phyloP scores from a whole-genome alignment of 1,140 invertebrate species.

The Hyposmocoma kahamanoa region DNA sequence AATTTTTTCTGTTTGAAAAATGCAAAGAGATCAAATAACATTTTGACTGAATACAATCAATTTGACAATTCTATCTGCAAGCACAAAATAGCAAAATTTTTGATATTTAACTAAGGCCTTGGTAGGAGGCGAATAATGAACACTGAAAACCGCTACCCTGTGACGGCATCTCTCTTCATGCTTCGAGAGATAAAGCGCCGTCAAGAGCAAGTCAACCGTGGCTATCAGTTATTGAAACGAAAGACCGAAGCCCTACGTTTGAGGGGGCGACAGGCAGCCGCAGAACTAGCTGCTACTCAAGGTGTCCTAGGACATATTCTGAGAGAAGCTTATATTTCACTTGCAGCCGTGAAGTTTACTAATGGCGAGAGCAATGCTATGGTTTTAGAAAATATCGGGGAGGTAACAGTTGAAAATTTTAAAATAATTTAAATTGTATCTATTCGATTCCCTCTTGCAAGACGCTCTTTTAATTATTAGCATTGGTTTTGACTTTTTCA shows the following conservation, averaged over 20 bases:
- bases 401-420: no score
- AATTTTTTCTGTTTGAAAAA: no score
- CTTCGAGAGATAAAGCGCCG: constrained; percentile 82
- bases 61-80: not conserved
- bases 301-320: constrained; percentile 98
- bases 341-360: constrained; percentile 98
- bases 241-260: constrained; percentile 99
- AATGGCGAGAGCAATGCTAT: constrained; percentile 98
- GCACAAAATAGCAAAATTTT: not conserved
- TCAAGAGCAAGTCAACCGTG: constrained; percentile 97
- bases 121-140: constrained; percentile 58
- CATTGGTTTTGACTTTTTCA: no score
- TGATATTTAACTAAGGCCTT: no score
- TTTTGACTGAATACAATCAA: not conserved
- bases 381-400: constrained; percentile 97
- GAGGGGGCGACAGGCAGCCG: constrained; percentile 90
- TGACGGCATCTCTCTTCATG: constrained; percentile 60
- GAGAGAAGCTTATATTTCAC: constrained; percentile 98
- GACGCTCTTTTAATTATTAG: no score
- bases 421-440: no score
- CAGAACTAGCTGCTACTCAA: constrained; percentile 91
- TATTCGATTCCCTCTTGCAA: no score
- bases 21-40: not conserved
- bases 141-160: constrained; percentile 52
- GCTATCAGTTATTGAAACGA: constrained; percentile 97